Percentiles rank a stretch among this genome's conserved stretches.
These are phyloP conservation scores for Labrus mixtus DNA, from an alignment of 2,113 vertebrate species.

Conservation along the genomic window DNA sequence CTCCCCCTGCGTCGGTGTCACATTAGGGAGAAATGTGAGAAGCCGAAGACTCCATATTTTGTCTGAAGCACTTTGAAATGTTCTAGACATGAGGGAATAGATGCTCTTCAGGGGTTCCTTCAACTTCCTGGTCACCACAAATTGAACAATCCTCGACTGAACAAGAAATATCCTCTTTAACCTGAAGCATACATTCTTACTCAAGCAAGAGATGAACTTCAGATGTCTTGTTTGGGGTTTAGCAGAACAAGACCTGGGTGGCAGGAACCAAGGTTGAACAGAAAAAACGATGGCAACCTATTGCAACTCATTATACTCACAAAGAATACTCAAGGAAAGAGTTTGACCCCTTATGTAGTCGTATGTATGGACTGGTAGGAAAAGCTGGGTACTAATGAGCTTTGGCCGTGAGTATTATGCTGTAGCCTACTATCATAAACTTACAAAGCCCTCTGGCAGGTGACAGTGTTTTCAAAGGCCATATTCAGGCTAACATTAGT, in stretches of 20 bases:
- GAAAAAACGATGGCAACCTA: too few relatives aligned
- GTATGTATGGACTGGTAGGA: too few relatives aligned
- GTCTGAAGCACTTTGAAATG: constrained; percentile 10
- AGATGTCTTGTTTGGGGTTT: not conserved
- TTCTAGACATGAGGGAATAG: not conserved
- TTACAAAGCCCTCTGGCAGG: too few relatives aligned
- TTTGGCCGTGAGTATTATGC: too few relatives aligned
- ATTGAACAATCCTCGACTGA: constrained; percentile 11
- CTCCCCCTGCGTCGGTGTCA: constrained; percentile 8
- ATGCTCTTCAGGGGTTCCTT: not conserved
- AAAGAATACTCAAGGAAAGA: too few relatives aligned
- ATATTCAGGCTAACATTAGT: too few relatives aligned
- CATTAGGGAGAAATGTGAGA: constrained; percentile 22
- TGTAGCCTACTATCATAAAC: too few relatives aligned
- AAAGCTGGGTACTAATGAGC: too few relatives aligned
- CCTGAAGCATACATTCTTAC: not conserved
- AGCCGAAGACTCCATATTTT: constrained; percentile 22
- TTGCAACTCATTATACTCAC: too few relatives aligned
- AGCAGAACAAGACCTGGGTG: not conserved
- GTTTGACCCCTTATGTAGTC: too few relatives aligned
- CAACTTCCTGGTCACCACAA: not conserved
- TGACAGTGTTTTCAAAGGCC: too few relatives aligned
- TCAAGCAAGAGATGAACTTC: not conserved
- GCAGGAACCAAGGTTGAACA: not conserved
- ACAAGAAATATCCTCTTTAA: not conserved